Evolutionary conservation across 2,888 invertebrate species (phyloP), one percentile per base, ranked within the genome.

Genomic region (Suillia variegata): DNA sequence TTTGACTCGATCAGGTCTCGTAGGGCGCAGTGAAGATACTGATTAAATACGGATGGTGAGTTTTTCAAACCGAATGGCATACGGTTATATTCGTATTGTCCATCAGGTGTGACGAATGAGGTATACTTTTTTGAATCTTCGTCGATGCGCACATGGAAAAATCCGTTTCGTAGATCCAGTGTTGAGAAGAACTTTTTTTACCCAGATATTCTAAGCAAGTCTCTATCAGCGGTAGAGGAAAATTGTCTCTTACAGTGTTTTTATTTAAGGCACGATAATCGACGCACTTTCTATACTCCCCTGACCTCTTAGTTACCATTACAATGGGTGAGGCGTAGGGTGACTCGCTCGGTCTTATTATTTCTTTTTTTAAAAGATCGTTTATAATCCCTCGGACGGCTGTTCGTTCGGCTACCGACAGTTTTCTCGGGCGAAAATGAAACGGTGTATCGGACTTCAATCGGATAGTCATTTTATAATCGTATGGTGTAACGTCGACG

Each of bases 21-120:
- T 47, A 70, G 64, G 42, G 67, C 63, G n/a, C 59, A 38, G 45
- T 59, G 53, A 31, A 69, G 65, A 34, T 61, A 45, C 53, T 48
- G 26, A 24, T 59, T 50, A 26, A 55, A 59, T 8, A 66, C 59
- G 55, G 67, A 61, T 1, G 67, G 62, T 21, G 60, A 63, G 50
- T 67, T 66, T 34, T 56, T 60, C 26, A 63, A 55, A 0, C 62
- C 67, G 49, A 67, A 67, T 10, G 67, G 67, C 66, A 70, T 61
- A 12, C 45, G 15, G 2, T n/a, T 1, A 31, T 51, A 51, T 56
- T 56, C 33, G 31, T 33, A 56, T 56, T 56, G 50, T n/a, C 56
- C 56, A 2, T 33, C 4, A 18, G 49, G 31, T 49, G 56, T 56
- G 2, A 50, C 22, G 26, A 62, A 56, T 13, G 62, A 57, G 18